Base-by-base conservation (phyloP, 2,888 invertebrate species). In the Drosophila prolongata region DNA sequence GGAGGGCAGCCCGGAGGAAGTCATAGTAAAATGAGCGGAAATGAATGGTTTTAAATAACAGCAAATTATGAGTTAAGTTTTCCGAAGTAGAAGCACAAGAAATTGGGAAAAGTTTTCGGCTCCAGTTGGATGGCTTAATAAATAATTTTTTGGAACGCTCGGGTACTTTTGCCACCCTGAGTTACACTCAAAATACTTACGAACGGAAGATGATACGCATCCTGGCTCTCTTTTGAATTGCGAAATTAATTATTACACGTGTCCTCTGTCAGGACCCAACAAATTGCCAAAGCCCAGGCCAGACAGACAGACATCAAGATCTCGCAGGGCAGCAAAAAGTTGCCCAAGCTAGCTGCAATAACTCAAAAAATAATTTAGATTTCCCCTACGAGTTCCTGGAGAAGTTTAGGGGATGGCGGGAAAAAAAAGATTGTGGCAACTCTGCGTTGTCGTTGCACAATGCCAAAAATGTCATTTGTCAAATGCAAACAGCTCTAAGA, bases 1-100 rank as follows among this genome's bases (percentile, higher is more conserved):
- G 6, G 13, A 14, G 30, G 1, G n/a, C 42, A 40, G 19, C 19
- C 42, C 6, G 37, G 34, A 71, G 74, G 68, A 79, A 76, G 74
- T 69, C 74, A 69, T 71, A 82, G 89, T 87, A 88, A 89, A 86
- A 89, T 86, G 88, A 86, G 89, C 85, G 85, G 85, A 86, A 86
- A 89, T 86, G 89, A 86, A 89, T 80, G 85, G 89, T 89, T 86
- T 86, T 88, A 86, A 86, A 86, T 86, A 86, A 86, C 85, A 86
- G 89, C 88, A 86, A 86, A 86, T 85, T 85, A 85, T 85, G 88
- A 84, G 87, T 68, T 64, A 88, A 83, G 82, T 84, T 84, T 83
- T 34, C 40, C 46, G 34, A 53, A 61, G 76, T 57, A 56, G 52
- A 55, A 65, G 73, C 61, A 55, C 72, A 80, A 62, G 61, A 61